phyloP scores from a whole-genome alignment of 2,888 invertebrate species.

The Ophonus ardosiacus region DNA sequence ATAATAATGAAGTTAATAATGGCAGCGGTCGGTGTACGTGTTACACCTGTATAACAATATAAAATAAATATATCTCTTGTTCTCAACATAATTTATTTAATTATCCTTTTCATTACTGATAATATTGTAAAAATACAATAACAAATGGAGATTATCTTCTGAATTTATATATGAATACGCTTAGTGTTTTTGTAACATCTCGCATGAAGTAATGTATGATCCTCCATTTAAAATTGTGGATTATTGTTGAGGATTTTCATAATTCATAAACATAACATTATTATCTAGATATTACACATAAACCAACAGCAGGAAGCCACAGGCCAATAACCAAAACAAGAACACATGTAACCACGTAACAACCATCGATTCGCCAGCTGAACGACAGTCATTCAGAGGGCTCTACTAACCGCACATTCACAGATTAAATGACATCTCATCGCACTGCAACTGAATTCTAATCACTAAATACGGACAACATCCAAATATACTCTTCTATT shows the following conservation, averaged over 20 bases:
- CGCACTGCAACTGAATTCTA: not conserved
- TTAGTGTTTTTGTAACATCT: not conserved
- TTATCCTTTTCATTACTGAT: too few species aligned
- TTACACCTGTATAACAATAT: too few species aligned
- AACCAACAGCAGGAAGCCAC: conserved; percentile 35
- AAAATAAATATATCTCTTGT: too few species aligned
- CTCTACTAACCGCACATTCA: conserved; percentile 12
- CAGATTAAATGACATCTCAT: conserved; percentile 29
- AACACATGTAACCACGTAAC: conserved; percentile 43
- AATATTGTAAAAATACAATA: too few species aligned
- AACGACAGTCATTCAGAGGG: not conserved
- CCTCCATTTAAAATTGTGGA: not conserved
- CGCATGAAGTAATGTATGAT: not conserved
- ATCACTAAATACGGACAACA: not conserved
- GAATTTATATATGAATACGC: not conserved
- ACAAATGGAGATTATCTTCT: not conserved
- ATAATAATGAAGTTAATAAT: too few species aligned
- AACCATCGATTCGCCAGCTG: conserved; percentile 3
- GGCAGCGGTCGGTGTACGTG: too few species aligned
- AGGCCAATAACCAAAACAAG: conserved; percentile 40
- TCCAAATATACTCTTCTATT: not conserved
- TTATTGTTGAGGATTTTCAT: not conserved
- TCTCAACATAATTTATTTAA: too few species aligned
- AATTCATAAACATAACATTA: conserved; percentile 27
- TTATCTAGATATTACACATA: conserved; percentile 18